A percentile compares a stretch with the other conserved stretches of the same genome.
phyloP scores from a whole-genome alignment of 2,797 vertebrate species.

The Enteromius thamalakanensis region DNA sequence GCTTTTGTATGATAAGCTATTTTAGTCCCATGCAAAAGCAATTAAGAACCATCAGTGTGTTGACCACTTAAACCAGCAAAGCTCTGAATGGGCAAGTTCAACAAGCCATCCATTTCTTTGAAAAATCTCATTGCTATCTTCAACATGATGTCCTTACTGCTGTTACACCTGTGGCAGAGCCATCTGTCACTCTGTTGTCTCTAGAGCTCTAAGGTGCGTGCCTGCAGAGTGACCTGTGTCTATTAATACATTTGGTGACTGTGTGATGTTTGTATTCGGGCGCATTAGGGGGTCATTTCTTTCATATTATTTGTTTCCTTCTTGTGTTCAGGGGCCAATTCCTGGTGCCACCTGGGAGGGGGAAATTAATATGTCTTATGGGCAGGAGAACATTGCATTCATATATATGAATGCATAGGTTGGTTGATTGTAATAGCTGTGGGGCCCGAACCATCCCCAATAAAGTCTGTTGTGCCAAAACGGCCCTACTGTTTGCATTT shows the following conservation, averaged over 20 bases:
- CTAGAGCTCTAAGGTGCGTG: conserved; percentile 55
- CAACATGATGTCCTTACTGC: background rate
- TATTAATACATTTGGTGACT: conserved; percentile 61
- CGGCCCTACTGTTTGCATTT: conserved; percentile 12
- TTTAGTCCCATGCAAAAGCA: background rate
- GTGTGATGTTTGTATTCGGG: conserved; percentile 68
- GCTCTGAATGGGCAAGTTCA: background rate
- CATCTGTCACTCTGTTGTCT: conserved; percentile 8
- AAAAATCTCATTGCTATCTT: background rate
- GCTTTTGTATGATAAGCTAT: background rate
- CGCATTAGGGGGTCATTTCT: conserved; percentile 70
- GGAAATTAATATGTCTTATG: conserved; percentile 66
- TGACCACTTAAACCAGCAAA: background rate
- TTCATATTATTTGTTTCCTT: conserved; percentile 66
- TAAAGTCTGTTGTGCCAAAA: conserved; percentile 16
- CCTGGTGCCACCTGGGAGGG: conserved; percentile 24
- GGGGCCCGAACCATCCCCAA: conserved; percentile 10
- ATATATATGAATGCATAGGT: conserved; percentile 65
- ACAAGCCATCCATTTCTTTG: background rate
- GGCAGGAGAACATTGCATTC: conserved; percentile 59
- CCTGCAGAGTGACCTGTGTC: conserved; percentile 56
- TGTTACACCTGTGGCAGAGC: background rate
- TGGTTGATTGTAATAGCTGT: conserved; percentile 60
- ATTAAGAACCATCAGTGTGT: background rate
- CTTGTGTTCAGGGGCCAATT: conserved; percentile 60